Base-by-base conservation (phyloP, 64 coral and sea anemone genomes). In the Stichodactyla helianthus region DNA sequence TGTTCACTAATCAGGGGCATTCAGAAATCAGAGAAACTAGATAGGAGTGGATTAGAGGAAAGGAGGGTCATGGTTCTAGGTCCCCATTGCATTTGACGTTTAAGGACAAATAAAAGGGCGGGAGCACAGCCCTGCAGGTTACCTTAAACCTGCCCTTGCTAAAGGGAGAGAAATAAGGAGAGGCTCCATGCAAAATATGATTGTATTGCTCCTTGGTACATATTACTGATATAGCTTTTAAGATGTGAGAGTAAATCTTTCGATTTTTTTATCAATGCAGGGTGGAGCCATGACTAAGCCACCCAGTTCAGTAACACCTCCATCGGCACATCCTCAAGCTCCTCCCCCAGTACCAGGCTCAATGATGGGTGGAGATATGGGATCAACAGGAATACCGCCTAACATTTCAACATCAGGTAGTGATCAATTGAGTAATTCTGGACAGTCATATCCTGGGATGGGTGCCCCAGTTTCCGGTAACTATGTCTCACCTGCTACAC, bases 301-400 rank as follows among this genome's bases (percentile, higher is more conserved):
- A 52, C 52, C 52, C 8, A 81, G 13, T 81, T 81, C 78, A 28
- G 78, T 81, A 19, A 52, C 78, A 54, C 50, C 78, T 9, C 78
- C 78, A n/a, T 51, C 52, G 0, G 50, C 35, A 10, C 35, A 81
- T 17, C 78, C 35, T 12, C 50, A 54, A 81, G 50, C 15, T 1
- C 78, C 78, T 20, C 78, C 78, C 7, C 77, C 77, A 79, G 77
- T 44, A 35, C 77, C 77, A 79, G 77, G 77, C 77, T 7, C 28
- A 51, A 81, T 81, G 78, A 81, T 81, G 31, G 50, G 50, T 15
- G 78, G 52, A 74, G 68, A 74, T 31, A 74, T 74, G 68, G 68
- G 68, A 11, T 74, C 68, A 1, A 13, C 68, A 1, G 9, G 22
- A 31, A 5, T 74, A 74, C 68, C 78, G 0, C 20, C 83, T 11